Evolutionary conservation across 2,113 vertebrate species (phyloP), one percentile per base, ranked within the genome.

Genomic region (Pantherophis guttatus): DNA sequence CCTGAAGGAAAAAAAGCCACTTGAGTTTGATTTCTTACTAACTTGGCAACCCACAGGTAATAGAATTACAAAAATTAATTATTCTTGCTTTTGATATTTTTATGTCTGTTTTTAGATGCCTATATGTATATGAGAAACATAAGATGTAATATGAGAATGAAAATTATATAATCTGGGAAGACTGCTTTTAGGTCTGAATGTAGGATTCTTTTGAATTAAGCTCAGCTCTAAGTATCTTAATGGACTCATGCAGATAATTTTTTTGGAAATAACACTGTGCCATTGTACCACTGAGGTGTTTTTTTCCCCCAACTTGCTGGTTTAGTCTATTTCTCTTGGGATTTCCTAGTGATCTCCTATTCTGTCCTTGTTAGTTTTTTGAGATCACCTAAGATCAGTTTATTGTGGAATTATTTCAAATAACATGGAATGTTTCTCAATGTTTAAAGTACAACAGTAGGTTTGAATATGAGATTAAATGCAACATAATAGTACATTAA

Each of bases 11-110:
- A 98, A 98, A 94, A 98, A 98, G 29, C 98, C 96, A 12, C 94
- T 99, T 92, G 96, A 96, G 91, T 98, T 97, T 65, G 98, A 99
- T 96, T 99, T 99, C 87, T 96, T 99, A 26, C 55, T 99, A 93
- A 96, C 97, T 29, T 98, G 98, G 98, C 88, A 97, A 95, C 95
- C 90, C 86, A 70, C 97, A 98, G 98, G 98, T 99, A 97, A 94
- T 90, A 50, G 95, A 93, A 88, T n/a, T 92, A 50, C 26, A 39
- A 70, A 94, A 91, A 48, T 91, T 10, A 87, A 59, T 89, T 87
- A 88, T 24, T 9, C 59, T 5, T 75, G 2, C 48, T 91, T 19
- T 57, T 90, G 52, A 1, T 19, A 33, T 87, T 62, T 58, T 59
- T 26, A 59, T 10, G 17, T 26, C 3, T 53, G 11, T 1, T 50